Evolutionary conservation across 2,797 vertebrate species (phyloP).

Genomic region (Pantherophis vulpinus): DNA sequence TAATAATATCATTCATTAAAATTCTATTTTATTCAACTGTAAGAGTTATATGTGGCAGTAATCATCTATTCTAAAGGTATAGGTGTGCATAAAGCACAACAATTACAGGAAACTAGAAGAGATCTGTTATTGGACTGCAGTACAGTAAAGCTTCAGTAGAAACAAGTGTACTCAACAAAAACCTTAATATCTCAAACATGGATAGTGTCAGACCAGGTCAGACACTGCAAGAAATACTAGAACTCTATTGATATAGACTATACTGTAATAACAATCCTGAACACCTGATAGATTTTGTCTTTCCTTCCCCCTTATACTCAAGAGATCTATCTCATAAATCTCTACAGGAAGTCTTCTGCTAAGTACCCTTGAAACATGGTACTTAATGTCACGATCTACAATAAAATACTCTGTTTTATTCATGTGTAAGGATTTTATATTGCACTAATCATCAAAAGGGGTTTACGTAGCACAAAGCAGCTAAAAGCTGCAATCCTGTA

Average conservation of each 20-base stretch:
- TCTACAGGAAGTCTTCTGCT: background rate
- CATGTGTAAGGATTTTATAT: background rate
- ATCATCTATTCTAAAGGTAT: background rate
- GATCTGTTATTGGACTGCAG: background rate
- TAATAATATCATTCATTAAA: background rate
- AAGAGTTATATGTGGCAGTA: background rate
- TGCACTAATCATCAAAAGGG: background rate
- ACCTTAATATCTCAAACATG: background rate
- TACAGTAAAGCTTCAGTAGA: background rate
- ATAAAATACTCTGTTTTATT: background rate
- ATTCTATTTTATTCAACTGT: background rate
- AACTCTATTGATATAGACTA: background rate
- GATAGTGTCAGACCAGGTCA: background rate
- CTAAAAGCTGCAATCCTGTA: background rate
- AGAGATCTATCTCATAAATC: background rate
- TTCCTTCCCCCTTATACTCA: background rate
- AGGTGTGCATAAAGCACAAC: background rate
- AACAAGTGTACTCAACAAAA: background rate
- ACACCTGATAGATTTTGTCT: background rate
- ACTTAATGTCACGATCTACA: background rate
- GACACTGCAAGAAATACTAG: background rate
- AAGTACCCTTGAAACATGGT: background rate
- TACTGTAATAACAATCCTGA: background rate
- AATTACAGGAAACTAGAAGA: background rate
- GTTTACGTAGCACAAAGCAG: background rate